Evolutionary conservation across 2,888 invertebrate genomes (phyloP).

Genomic region (Ethmia dodecea): DNA sequence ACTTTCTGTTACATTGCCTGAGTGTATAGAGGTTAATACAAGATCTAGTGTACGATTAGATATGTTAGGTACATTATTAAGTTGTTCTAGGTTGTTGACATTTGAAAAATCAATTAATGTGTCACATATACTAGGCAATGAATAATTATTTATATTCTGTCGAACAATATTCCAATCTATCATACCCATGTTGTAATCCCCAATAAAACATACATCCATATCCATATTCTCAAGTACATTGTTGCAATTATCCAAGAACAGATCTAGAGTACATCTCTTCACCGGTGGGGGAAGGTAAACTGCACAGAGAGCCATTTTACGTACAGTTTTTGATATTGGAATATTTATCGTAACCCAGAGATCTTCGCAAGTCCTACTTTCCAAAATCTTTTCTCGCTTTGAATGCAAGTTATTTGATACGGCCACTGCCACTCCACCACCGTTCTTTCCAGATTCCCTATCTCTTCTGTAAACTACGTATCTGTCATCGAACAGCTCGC

Average conservation of each 20-base stretch:
- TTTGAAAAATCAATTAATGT: slow-evolving; percentile 6
- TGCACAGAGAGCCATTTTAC: slow-evolving; percentile 5
- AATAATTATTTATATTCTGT: background rate
- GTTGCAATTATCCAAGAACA: slow-evolving; percentile 3
- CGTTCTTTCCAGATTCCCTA: too few species aligned
- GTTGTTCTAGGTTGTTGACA: slow-evolving; percentile 6
- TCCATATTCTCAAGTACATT: slow-evolving; percentile 1
- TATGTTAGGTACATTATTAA: slow-evolving; percentile 4
- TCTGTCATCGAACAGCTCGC: too few species aligned
- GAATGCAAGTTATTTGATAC: too few species aligned
- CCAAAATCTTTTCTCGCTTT: too few species aligned
- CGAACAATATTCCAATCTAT: slow-evolving; percentile 4
- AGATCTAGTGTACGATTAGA: slow-evolving; percentile 5
- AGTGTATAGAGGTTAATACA: slow-evolving; percentile 1
- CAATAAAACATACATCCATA: slow-evolving; percentile 2
- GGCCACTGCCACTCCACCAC: too few species aligned
- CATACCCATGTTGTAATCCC: slow-evolving; percentile 6
- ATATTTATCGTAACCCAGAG: slow-evolving; percentile 1
- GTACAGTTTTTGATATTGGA: background rate
- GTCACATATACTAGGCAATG: slow-evolving; percentile 1
- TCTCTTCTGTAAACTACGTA: too few species aligned
- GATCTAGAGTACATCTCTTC: background rate
- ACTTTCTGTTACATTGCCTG: background rate
- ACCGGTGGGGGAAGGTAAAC: slow-evolving; percentile 9
- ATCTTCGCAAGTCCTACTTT: too few species aligned